Conservation (phyloP, 30 jellyfish, hydroid and myxozoan genomes). For the Pseudorhiza aurosa region DNA sequence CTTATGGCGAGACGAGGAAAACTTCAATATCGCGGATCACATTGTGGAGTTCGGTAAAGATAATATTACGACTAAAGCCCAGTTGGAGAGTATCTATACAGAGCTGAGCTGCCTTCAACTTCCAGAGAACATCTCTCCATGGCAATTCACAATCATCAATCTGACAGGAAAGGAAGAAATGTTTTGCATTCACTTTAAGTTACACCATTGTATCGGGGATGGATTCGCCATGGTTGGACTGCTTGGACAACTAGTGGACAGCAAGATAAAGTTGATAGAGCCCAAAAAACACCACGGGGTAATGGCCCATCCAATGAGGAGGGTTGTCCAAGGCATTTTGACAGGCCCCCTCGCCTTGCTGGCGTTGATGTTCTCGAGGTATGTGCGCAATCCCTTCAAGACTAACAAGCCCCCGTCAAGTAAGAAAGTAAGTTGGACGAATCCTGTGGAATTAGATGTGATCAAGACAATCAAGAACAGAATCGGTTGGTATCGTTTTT, state of each 20-base stretch:
- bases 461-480: conserved; percentile 68
- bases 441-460: conserved; percentile 64
- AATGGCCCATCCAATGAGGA: conserved; percentile 78
- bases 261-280: conserved; percentile 80
- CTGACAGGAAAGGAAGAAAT: conserved; percentile 53
- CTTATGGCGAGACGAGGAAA: conserved; percentile 91
- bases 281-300: conserved; percentile 79
- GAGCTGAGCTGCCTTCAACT: conserved; percentile 56
- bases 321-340: conserved; percentile 76
- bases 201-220: conserved; percentile 98
- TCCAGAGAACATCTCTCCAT: conserved; percentile 83
- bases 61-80: conserved; percentile 65
- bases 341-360: conserved; percentile 95
- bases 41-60: conserved; percentile 65
- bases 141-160: conserved; percentile 86
- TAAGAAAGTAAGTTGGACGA: conserved; percentile 96
- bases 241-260: conserved; percentile 87
- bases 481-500: conserved; percentile 64
- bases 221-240: conserved; percentile 98
- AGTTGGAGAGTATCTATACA: conserved; percentile 68
- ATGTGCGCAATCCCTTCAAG: conserved; percentile 86
- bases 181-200: conserved; percentile 65
- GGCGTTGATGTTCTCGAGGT: conserved; percentile 74
- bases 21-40: conserved; percentile 83
- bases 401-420: conserved; percentile 70